Percentiles rank a stretch among this genome's conserved stretches.
Conservation (phyloP, 2,113 vertebrate genomes). For the Seriola quinqueradiata region DNA sequence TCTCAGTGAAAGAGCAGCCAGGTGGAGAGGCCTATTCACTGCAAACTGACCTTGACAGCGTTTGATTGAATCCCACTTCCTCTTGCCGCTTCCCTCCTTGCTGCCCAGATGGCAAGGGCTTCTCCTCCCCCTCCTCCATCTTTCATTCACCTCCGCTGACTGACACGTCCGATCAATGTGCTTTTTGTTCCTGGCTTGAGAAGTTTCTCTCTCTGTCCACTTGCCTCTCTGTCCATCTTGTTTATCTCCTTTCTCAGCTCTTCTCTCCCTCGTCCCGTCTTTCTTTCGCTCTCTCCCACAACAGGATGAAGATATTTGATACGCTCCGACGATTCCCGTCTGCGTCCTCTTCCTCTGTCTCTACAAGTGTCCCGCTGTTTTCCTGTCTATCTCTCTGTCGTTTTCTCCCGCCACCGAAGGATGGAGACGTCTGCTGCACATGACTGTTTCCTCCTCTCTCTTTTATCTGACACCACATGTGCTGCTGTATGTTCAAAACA, state of each 20-base stretch:
- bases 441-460: slow-evolving; percentile 1
- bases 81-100: slow-evolving; percentile 51
- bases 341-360: slow-evolving; percentile 1
- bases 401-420: background rate
- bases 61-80: slow-evolving; percentile 79
- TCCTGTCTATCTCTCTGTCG: slow-evolving; percentile 37
- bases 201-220: slow-evolving; percentile 42
- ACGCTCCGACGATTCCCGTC: slow-evolving; percentile 36
- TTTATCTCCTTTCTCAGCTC: slow-evolving; percentile 32
- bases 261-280: slow-evolving; percentile 12
- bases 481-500: background rate
- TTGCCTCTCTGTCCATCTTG: slow-evolving; percentile 36
- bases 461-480: background rate
- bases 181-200: slow-evolving; percentile 67
- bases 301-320: slow-evolving; percentile 62
- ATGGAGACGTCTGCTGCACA: slow-evolving; percentile 44
- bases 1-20: slow-evolving; percentile 63
- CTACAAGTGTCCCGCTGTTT: slow-evolving; percentile 24
- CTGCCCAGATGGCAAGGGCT: slow-evolving; percentile 30
- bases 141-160: slow-evolving; percentile 56
- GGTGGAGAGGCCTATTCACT: slow-evolving; percentile 71
- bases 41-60: slow-evolving; percentile 82
- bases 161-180: slow-evolving; percentile 69
- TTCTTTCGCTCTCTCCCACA: slow-evolving; percentile 19
- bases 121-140: slow-evolving; percentile 39